phyloP scores from a whole-genome alignment of 1,140 invertebrate genomes.

The Ditylenchus dipsaci region DNA sequence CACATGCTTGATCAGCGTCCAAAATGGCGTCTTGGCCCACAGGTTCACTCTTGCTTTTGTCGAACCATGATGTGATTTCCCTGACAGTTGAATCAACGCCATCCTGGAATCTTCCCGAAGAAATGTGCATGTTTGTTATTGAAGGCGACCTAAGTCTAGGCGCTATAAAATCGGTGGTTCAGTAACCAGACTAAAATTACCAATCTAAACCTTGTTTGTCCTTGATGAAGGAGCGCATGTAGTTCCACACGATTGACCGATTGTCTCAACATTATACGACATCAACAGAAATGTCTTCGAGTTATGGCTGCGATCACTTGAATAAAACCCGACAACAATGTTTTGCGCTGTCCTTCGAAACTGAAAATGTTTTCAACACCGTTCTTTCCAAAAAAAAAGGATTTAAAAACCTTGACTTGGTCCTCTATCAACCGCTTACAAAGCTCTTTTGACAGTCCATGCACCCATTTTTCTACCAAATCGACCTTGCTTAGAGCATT shows the following conservation, averaged over 20 bases:
- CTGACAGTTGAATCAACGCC: not conserved
- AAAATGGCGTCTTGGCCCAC: no score
- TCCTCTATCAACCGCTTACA: not conserved
- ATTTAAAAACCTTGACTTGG: not conserved
- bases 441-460: not conserved
- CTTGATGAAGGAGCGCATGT: not conserved
- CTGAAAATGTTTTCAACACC: not conserved
- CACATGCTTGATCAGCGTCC: no score
- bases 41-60: not conserved
- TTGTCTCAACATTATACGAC: not conserved
- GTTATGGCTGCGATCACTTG: not conserved
- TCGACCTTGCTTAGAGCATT: not conserved
- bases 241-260: not conserved
- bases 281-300: not conserved
- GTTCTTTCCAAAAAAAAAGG: not conserved
- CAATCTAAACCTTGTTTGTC: not conserved
- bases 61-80: not conserved
- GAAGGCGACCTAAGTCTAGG: not conserved
- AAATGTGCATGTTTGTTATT: not conserved
- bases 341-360: not conserved
- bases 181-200: not conserved
- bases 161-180: not conserved
- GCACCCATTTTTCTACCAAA: not conserved
- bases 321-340: not conserved
- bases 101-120: not conserved